phyloP scores from a whole-genome alignment of 2,797 vertebrate species.

The Typhlichthys eigenmanni region DNA sequence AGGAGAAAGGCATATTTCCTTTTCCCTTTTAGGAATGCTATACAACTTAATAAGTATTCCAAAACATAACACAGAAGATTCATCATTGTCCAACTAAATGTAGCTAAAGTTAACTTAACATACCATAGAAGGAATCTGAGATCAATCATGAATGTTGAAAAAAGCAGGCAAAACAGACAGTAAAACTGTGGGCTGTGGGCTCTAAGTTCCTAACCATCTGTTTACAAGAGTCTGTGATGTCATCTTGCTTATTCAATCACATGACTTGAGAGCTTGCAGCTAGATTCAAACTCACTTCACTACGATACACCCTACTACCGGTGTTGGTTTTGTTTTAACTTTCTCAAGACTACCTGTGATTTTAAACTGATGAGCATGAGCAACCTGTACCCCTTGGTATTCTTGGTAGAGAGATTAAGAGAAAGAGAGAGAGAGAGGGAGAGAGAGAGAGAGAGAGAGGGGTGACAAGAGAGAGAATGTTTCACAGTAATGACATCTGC shows the following conservation, averaged over 20 bases:
- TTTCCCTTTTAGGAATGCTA: no score
- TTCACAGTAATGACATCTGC: slow-evolving; percentile 29
- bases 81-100: background rate
- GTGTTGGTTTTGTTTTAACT: no score
- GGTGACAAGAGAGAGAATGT: slow-evolving; percentile 17
- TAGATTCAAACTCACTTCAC: background rate
- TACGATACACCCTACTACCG: no score
- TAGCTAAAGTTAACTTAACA: no score
- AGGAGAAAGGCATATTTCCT: no score
- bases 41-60: background rate
- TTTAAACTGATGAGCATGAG: no score
- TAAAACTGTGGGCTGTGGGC: slow-evolving; percentile 28
- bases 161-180: slow-evolving; percentile 5
- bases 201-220: slow-evolving; percentile 23
- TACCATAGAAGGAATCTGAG: background rate
- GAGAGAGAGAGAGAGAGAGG: background rate
- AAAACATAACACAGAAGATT: background rate
- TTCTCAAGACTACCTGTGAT: no score
- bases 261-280: slow-evolving; percentile 14
- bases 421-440: background rate
- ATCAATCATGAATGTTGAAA: background rate
- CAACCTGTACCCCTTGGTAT: no score
- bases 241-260: slow-evolving; percentile 24
- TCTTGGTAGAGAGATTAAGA: background rate
- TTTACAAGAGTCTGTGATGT: slow-evolving; percentile 27